Base-by-base conservation (phyloP, 2,888 invertebrate species). In the Nysson spinosus region DNA sequence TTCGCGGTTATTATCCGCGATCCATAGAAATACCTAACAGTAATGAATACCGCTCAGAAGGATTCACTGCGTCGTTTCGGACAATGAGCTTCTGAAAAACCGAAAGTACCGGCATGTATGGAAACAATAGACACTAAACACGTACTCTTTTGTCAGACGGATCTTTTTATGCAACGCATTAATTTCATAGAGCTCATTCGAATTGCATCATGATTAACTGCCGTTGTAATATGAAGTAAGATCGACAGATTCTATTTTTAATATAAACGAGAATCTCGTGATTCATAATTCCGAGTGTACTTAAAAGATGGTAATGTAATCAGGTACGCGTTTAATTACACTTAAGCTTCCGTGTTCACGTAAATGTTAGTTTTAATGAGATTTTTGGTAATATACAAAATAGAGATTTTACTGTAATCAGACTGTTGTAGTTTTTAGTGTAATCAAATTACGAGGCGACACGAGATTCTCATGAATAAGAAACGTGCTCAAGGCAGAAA, bases 181-280 rank as follows among this genome's bases (percentile, higher is more conserved):
- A 51, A 65, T 65, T 66, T 66, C 65, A 50, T 30, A 43, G 65
- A 50, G 65, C 56, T 65, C 65, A 22, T 65, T 56, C 65, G 49
- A 24, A 46, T 65, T 65, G 65, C 65, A 46, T 56, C 65, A 64
- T 52, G 43, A 65, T 56, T n/a, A 63, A 63, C 63, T 24, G 17
- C 52, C 24, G 37, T 42, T 11, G 12, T 4, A 2, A 9, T 30
- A 28, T 24, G 14, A 17, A 17, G 5, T 14, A 30, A 43, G 35
- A 55, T 56, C 44, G 34, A 28, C 7, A 17, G 16, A 4, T 1
- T n/a, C n/a, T n/a, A n/a, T n/a, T n/a, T n/a, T n/a, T n/a, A n/a
- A n/a, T n/a, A n/a, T n/a, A n/a, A n/a, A n/a, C n/a, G n/a, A n/a
- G n/a, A n/a, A n/a, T n/a, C n/a, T n/a, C n/a, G n/a, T n/a, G n/a